Evolutionary conservation across 2,797 vertebrate genomes (phyloP).

Genomic region (Chromobotia macracanthus): DNA sequence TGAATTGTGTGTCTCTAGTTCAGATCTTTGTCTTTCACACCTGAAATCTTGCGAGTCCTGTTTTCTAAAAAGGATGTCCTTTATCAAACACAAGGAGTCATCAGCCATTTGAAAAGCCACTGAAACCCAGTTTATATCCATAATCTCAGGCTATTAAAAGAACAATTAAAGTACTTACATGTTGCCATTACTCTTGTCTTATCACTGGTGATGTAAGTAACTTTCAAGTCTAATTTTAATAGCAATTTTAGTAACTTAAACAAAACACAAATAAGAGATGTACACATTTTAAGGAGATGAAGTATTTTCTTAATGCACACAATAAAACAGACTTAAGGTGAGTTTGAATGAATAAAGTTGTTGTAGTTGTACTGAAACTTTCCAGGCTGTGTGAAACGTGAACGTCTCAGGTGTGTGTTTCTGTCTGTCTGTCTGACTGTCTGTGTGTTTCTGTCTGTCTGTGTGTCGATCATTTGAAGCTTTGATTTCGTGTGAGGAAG

Average conservation of each 20-base stretch:
- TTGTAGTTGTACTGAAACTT: too few relatives aligned
- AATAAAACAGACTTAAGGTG: neutral
- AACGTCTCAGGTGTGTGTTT: neutral
- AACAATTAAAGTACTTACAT: conserved; percentile 35
- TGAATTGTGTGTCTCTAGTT: conserved; percentile 20
- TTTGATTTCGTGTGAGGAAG: conserved; percentile 7
- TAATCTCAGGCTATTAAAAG: conserved; percentile 28
- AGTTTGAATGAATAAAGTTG: neutral
- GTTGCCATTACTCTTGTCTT: neutral
- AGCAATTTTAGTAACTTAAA: neutral
- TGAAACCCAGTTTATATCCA: neutral
- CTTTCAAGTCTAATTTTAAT: neutral
- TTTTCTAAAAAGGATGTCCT: conserved; percentile 10
- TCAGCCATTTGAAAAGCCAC: conserved; percentile 14
- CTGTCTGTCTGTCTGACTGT: too few relatives aligned
- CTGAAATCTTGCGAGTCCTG: neutral
- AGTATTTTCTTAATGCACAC: neutral
- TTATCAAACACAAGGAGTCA: neutral
- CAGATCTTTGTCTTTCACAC: conserved; percentile 11
- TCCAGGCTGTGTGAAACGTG: too few relatives aligned
- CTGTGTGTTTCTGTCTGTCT: too few relatives aligned
- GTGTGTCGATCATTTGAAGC: neutral
- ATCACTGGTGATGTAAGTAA: neutral
- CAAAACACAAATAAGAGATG: neutral
- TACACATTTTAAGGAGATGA: neutral